These are phyloP conservation scores for Cerastis leucographa DNA, from an alignment of 2,888 invertebrate genomes.

Conservation along the genomic window DNA sequence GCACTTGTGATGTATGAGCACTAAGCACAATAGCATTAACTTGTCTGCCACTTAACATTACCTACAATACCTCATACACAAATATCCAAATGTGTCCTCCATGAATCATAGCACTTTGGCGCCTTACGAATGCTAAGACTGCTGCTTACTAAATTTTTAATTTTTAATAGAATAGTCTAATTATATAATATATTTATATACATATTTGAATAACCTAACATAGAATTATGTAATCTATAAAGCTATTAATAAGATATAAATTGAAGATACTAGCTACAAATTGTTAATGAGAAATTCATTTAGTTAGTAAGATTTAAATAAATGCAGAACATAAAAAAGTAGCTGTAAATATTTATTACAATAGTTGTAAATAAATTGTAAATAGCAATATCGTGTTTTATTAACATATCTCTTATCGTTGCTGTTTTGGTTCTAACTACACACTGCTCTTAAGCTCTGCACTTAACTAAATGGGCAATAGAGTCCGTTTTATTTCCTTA, in stretches of 20 bases:
- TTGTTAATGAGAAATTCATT: too few species aligned
- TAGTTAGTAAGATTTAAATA: neutral
- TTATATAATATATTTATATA: neutral
- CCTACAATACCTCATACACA: conserved; percentile 37
- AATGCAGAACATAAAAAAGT: neutral
- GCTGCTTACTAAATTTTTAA: neutral
- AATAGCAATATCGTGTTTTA: too few species aligned
- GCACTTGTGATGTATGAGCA: neutral
- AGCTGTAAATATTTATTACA: neutral
- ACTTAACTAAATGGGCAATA: too few species aligned
- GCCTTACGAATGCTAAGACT: conserved; percentile 8
- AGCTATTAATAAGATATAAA: too few species aligned
- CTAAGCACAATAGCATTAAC: conserved; percentile 22
- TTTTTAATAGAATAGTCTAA: neutral
- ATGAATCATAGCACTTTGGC: conserved; percentile 8
- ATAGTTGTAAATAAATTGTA: too few species aligned
- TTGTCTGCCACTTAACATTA: conserved; percentile 6
- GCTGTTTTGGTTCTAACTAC: too few species aligned
- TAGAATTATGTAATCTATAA: too few species aligned
- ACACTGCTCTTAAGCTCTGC: too few species aligned
- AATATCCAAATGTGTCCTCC: conserved; percentile 22
- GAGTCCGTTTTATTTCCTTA: too few species aligned
- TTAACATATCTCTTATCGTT: too few species aligned
- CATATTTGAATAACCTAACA: neutral
- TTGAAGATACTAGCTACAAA: too few species aligned